Evolutionary conservation across 2,797 vertebrate genomes (phyloP).

Genomic region (Falco peregrinus): DNA sequence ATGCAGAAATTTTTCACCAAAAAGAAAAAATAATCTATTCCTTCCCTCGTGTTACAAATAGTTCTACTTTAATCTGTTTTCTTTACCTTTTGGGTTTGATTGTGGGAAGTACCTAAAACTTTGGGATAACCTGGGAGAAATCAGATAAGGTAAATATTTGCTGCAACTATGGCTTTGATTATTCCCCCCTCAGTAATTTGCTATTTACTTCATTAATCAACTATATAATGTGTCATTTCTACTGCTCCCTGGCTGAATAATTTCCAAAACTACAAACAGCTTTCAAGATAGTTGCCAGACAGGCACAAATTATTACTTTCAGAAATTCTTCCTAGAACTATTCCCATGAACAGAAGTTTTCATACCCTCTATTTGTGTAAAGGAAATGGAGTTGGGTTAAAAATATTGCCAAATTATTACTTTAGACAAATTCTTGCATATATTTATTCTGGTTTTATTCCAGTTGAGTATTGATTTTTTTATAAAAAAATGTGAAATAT

Average conservation of each 20-base stretch:
- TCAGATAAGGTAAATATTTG: conserved; percentile 61
- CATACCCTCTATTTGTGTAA: conserved; percentile 3
- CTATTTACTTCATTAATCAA: conserved; percentile 64
- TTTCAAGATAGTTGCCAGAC: conserved; percentile 60
- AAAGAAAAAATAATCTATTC: background rate
- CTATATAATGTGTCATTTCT: conserved; percentile 49
- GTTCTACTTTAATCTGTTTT: background rate
- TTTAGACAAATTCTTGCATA: background rate
- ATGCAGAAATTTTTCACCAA: background rate
- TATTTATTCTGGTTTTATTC: background rate
- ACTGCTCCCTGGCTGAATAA: conserved; percentile 58
- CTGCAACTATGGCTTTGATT: conserved; percentile 57
- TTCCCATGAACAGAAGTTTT: conserved; percentile 29
- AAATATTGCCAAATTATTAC: background rate
- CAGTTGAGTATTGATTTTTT: background rate
- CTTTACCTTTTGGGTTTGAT: background rate
- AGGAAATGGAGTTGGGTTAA: background rate
- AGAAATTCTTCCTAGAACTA: conserved; percentile 50
- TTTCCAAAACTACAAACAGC: conserved; percentile 63
- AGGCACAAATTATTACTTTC: conserved; percentile 52
- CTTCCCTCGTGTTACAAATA: background rate
- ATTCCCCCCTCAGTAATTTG: conserved; percentile 54
- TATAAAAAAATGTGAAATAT: background rate
- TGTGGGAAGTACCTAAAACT: conserved; percentile 41
- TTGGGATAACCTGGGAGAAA: conserved; percentile 27